Evolutionary conservation across 2,113 vertebrate species (phyloP).

Genomic region (Alligator sinensis): DNA sequence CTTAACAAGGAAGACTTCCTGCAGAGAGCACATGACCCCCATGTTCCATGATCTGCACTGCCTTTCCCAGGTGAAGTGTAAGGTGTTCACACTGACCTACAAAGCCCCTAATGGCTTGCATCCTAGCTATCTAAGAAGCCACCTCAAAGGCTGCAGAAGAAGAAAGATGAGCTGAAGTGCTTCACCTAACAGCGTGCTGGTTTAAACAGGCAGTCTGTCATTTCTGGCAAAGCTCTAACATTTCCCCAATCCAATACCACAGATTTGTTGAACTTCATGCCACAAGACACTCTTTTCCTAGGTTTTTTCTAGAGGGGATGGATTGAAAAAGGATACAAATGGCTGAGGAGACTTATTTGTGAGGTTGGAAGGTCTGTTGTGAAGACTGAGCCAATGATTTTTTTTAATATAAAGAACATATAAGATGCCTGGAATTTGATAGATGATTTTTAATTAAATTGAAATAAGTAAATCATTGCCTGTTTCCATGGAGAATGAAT

Average conservation of each 20-base stretch:
- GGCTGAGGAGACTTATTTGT: slow-evolving; percentile 22
- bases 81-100: neutral
- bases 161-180: neutral
- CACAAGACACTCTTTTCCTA: neutral
- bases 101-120: neutral
- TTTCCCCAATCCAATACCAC: neutral
- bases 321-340: neutral
- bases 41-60: neutral
- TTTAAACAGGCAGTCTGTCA: neutral
- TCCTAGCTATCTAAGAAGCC: neutral
- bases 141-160: neutral
- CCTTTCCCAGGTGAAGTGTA: neutral
- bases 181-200: neutral
- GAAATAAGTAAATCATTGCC: slow-evolving; percentile 74
- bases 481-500: slow-evolving; percentile 78
- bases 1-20: neutral
- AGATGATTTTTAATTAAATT: slow-evolving; percentile 76
- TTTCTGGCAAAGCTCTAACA: neutral
- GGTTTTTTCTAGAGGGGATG: neutral
- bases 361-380: neutral
- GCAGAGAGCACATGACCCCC: neutral
- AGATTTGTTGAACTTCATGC: neutral
- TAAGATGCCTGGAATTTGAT: slow-evolving; percentile 70
- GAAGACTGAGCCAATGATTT: slow-evolving; percentile 36
- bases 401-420: slow-evolving; percentile 57